Base-by-base conservation (phyloP, 2,797 vertebrate genomes). In the Poecile montanus region DNA sequence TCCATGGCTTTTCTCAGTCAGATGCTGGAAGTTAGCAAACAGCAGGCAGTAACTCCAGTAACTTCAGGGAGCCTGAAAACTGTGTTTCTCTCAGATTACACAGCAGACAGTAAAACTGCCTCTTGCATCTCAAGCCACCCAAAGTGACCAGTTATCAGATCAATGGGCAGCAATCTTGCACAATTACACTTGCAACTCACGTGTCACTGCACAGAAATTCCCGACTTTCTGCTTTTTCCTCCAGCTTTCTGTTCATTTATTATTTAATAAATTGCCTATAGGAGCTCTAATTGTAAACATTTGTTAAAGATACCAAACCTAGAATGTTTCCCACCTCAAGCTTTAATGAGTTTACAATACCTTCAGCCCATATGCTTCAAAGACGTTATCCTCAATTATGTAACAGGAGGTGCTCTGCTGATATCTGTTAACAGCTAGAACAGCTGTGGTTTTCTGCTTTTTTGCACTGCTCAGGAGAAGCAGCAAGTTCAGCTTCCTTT, bases 361-460 rank as follows among this genome's bases (percentile, higher is more conserved):
- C 97, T 98, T 97, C 93, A 68, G 97, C 97, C 97, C 98, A 98
- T 98, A 98, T 98, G 98, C 96, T 98, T 97, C 97, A 96, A 96
- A 97, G 98, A 98, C 97, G 97, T 98, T 98, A 98, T 97, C 95
- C 97, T 98, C 97, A 98, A 98, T 98, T 98, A 98, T 98, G 98
- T 98, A 98, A 98, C 96, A 94, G 70, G 96, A 97, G 96, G 96
- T 96, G 96, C 78, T 95, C 98, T 97, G 96, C 97, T 97, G 97
- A 96, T 98, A 98, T 97, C 98, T 98, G 98, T 98, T 98, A 98
- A 98, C 98, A 98, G 98, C 97, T 97, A 91, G 56, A 97, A 96
- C 98, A 98, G 97, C 98, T 98, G 98, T 98, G 98, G 98, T 98
- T 98, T 98, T 98, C 96, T 97, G 97, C 97, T 98, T 97, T 98